These are phyloP conservation scores for Protonemura montana DNA, from an alignment of 2,888 invertebrate genomes.

Conservation along the genomic window DNA sequence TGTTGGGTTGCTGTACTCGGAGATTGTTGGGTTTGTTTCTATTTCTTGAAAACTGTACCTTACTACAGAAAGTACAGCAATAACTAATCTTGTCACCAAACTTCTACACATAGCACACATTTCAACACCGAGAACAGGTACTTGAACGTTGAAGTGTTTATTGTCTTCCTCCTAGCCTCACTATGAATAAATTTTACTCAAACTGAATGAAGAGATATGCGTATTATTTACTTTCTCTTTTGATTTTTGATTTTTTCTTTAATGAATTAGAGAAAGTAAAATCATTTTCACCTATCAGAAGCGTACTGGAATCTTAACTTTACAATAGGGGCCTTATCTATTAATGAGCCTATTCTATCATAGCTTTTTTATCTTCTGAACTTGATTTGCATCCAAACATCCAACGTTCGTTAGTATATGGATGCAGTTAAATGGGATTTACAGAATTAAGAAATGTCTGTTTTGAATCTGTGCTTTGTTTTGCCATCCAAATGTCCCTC, in stretches of 20 bases:
- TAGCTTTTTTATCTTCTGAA: too few species aligned
- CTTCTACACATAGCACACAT: not conserved
- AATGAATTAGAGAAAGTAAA: not conserved
- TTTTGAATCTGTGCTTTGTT: too few species aligned
- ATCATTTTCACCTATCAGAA: not conserved
- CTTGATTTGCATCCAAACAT: too few species aligned
- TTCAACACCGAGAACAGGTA: not conserved
- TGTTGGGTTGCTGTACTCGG: not conserved
- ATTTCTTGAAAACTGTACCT: not conserved
- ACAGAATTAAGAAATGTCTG: too few species aligned
- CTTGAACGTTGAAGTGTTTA: not conserved
- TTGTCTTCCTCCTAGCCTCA: too few species aligned
- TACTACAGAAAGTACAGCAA: not conserved
- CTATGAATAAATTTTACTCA: too few species aligned
- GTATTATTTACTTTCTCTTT: not conserved
- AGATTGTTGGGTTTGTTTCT: not conserved
- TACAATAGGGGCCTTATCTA: slow-evolving; percentile 25
- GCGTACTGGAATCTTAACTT: too few species aligned
- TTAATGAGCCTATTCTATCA: not conserved
- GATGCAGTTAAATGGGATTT: too few species aligned
- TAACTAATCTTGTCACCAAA: not conserved
- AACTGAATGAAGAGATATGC: not conserved
- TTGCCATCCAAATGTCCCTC: too few species aligned
- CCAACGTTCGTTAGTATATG: too few species aligned
- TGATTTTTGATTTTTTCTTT: not conserved